Base-by-base conservation (phyloP, 2,797 vertebrate species). In the Botia kubotai region DNA sequence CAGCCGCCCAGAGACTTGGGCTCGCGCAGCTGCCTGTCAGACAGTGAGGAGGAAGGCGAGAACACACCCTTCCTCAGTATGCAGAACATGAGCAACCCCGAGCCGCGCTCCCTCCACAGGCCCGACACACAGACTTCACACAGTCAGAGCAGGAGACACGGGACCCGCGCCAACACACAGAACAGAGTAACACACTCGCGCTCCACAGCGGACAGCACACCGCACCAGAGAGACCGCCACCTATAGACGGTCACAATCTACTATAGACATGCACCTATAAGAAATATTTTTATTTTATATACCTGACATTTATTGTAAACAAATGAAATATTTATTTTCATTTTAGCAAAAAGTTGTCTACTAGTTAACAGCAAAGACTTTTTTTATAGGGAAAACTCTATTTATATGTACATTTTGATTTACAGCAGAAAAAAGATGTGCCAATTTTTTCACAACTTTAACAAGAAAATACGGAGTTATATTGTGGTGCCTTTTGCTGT, bases 261-360 rank as follows among this genome's bases (percentile, higher is more conserved):
- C 92, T 93, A 94, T 93, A 95, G 93, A 95, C 92, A 92, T 94
- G 93, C 94, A 95, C 93, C 95, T 95, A 94, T 94, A 94, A 95
- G 92, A 95, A 95, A 95, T 97, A 98, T 98, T 98, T 98, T 98
- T 98, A 98, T 98, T 99, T 98, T 98, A 95, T 99, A 99, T 97
- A 97, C 98, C 95, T 97, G 94, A 96, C 92, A 96, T 94, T 94
- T 97, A 96, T 97, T 97, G 95, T 97, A 98, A 97, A 98, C 95
- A 96, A 98, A 97, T 96, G 94, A 97, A 98, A 98, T 97, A 97
- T 98, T 99, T 99, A 99, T 99, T 99, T 99, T 99, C 97, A 97
- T 97, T 99, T 98, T 98, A 98, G 96, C 96, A 97, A 96, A 39
- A 96, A 95, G 95, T 97, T 98, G 96, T 98, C 97, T 99, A 97